phyloP scores from a whole-genome alignment of 2,113 vertebrate species.

The Onychorhynchus coronatus region DNA sequence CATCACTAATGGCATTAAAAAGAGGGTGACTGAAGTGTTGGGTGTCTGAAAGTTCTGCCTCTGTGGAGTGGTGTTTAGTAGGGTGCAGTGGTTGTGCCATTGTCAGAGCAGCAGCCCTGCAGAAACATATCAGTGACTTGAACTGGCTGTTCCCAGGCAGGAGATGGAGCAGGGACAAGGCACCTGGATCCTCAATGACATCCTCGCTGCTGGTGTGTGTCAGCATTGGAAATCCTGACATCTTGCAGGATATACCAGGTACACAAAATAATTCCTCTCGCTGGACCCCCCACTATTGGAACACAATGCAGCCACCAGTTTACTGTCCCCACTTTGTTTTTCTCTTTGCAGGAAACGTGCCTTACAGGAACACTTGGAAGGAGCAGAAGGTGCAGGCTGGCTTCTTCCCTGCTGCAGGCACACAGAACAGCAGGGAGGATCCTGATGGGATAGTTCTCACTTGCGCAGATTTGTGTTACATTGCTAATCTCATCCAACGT shows the following conservation, averaged over 20 bases:
- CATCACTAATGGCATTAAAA: conserved; percentile 39
- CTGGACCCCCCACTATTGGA: not conserved
- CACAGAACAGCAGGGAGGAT: not conserved
- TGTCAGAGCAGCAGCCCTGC: not conserved
- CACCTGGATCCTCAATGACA: rapidly evolving
- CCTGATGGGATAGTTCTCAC: not conserved
- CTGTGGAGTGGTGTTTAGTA: rapidly evolving
- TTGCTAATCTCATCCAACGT: not conserved
- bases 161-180: not conserved
- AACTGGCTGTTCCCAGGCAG: not conserved
- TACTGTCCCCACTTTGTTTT: not conserved
- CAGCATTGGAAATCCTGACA: not conserved
- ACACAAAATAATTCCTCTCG: not conserved
- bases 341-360: not conserved
- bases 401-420: not conserved
- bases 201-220: not conserved
- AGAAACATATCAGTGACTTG: rapidly evolving
- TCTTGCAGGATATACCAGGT: not conserved
- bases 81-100: rapidly evolving
- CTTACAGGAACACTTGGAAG: not conserved
- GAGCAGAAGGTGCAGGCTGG: not conserved
- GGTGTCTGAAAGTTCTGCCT: not conserved
- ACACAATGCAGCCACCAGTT: rapidly evolving
- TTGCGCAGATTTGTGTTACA: too few relatives aligned
- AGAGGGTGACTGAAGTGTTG: not conserved